A percentile compares a stretch with the other conserved stretches of the same genome.
These are phyloP conservation scores for Polyommatus iphigenia DNA, from an alignment of 2,888 invertebrate genomes.

Conservation along the genomic window DNA sequence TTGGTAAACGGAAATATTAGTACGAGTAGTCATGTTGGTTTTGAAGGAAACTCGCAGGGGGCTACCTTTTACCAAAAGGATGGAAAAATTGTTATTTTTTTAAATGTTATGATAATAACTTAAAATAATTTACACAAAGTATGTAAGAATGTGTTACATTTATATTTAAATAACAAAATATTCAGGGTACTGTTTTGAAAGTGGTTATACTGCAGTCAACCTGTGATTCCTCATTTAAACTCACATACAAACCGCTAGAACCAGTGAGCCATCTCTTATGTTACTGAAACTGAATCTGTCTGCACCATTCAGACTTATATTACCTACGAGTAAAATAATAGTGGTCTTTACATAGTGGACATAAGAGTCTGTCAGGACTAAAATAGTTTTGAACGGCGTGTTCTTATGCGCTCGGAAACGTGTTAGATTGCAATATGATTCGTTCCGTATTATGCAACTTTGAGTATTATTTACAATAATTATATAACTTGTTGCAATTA, in stretches of 20 bases:
- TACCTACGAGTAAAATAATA: neutral
- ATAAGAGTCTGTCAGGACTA: neutral
- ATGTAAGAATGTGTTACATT: no score
- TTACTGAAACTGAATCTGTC: slow-evolving; percentile 23
- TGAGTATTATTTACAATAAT: slow-evolving; percentile 3
- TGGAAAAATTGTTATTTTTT: no score
- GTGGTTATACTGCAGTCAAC: neutral
- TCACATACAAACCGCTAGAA: neutral
- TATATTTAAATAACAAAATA: neutral
- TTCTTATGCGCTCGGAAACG: slow-evolving; percentile 25
- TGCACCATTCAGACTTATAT: neutral
- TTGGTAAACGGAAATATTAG: no score
- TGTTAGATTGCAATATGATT: slow-evolving; percentile 8
- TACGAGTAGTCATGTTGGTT: no score
- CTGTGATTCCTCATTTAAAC: neutral
- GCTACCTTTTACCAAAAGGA: no score
- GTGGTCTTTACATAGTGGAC: neutral
- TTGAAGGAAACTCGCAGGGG: no score
- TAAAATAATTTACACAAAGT: no score
- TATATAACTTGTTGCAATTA: slow-evolving; percentile 13
- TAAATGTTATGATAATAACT: no score
- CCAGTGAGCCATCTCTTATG: slow-evolving; percentile 5
- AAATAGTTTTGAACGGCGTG: neutral
- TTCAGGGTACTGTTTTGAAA: neutral
- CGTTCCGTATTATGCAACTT: slow-evolving; percentile 22